Conservation (phyloP, 2,888 invertebrate genomes). For the Eristalinus aeneus region DNA sequence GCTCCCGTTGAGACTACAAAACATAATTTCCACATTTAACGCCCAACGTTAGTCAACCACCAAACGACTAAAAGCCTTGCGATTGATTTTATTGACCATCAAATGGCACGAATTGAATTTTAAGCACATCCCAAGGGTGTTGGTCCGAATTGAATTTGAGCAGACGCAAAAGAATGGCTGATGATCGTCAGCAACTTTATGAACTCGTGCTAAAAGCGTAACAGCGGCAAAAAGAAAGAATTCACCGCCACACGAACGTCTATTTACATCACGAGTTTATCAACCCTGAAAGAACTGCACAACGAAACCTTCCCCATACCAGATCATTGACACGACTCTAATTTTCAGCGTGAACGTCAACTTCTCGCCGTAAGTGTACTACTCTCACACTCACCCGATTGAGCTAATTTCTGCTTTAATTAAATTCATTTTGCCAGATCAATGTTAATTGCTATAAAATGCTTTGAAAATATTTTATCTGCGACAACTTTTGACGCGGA, state of each 20-base stretch:
- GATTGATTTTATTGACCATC: background rate
- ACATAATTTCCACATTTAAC: no score
- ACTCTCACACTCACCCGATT: background rate
- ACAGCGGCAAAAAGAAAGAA: background rate
- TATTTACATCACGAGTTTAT: background rate
- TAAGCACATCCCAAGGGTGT: background rate
- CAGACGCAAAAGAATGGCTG: background rate
- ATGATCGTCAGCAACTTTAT: background rate
- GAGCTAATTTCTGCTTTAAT: background rate
- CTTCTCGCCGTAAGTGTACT: background rate
- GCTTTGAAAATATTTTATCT: background rate
- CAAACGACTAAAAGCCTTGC: no score
- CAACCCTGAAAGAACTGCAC: background rate
- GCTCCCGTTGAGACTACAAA: no score
- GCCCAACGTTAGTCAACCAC: no score
- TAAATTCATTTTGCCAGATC: background rate
- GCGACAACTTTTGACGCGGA: background rate
- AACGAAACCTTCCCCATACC: background rate
- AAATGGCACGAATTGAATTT: background rate
- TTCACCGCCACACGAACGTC: background rate
- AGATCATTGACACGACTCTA: background rate
- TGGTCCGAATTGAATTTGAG: background rate
- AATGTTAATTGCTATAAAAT: background rate
- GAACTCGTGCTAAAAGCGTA: background rate
- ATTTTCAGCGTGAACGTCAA: background rate